A percentile compares a stretch with the other conserved stretches of the same genome.
phyloP scores from a whole-genome alignment of 2,113 vertebrate genomes.

The Tetrao urogallus region DNA sequence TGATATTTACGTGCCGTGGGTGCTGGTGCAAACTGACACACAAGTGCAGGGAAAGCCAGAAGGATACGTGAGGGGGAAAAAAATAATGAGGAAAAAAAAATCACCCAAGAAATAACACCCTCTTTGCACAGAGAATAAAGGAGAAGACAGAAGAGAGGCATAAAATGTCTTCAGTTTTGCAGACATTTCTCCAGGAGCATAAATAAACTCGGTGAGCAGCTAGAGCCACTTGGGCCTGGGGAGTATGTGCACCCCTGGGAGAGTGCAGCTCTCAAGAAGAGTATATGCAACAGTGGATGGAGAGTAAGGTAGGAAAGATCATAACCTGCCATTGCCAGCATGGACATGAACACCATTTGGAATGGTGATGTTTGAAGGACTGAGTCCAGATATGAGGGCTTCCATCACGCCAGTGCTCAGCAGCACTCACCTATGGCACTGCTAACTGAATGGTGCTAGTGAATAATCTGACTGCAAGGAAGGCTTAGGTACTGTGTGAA shows the following conservation, averaged over 20 bases:
- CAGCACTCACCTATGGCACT: not conserved
- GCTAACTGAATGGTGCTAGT: not conserved
- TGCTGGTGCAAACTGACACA: not conserved
- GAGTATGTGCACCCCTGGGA: not conserved
- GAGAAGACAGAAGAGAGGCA: not conserved
- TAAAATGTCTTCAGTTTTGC: not conserved
- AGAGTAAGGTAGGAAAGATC: not conserved
- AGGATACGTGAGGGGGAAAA: not conserved
- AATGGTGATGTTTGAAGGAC: not conserved
- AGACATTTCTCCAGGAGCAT: not conserved
- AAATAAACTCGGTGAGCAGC: not conserved
- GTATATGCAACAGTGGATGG: not conserved
- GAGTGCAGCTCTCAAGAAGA: not conserved
- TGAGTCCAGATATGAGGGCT: fast-evolving
- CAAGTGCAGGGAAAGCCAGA: not conserved
- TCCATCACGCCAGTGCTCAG: not conserved
- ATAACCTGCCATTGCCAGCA: no score
- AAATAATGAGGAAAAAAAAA: not conserved
- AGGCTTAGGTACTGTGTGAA: not conserved
- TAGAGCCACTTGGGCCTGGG: not conserved
- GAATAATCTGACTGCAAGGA: not conserved
- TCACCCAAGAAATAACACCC: not conserved
- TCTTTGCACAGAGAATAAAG: not conserved
- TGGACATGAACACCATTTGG: not conserved
- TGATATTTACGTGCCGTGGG: not conserved